Percentiles rank a stretch among this genome's conserved stretches.
Conservation (phyloP, 2,888 invertebrate genomes). For the Parnassius smintheus region DNA sequence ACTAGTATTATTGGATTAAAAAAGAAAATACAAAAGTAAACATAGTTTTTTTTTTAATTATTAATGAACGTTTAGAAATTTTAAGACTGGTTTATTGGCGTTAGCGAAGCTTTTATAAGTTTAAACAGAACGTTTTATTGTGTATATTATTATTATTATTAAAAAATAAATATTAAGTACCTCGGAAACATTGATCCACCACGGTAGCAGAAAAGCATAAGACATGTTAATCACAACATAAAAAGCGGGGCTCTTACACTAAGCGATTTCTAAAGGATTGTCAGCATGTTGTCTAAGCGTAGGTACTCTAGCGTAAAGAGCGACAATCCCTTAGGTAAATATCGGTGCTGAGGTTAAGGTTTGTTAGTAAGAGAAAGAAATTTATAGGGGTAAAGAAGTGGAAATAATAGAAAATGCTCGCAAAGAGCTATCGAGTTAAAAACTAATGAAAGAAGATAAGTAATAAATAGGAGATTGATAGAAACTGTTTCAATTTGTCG, state of each 20-base stretch:
- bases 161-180: constrained; percentile 62
- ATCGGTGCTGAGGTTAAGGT: constrained; percentile 47
- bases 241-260: constrained; percentile 58
- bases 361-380: constrained; percentile 45
- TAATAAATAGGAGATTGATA: constrained; percentile 3
- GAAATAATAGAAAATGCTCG: constrained; percentile 18
- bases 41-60: not conserved
- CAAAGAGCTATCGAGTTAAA: constrained; percentile 1
- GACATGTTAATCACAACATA: constrained; percentile 75
- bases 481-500: constrained; percentile 5
- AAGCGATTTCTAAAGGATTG: constrained; percentile 48
- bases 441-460: constrained; percentile 3
- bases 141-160: constrained; percentile 44
- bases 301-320: constrained; percentile 9
- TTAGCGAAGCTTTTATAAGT: constrained; percentile 61
- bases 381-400: constrained; percentile 13
- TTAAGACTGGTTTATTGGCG: constrained; percentile 49
- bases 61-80: constrained; percentile 19
- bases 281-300: constrained; percentile 33
- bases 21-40: not conserved
- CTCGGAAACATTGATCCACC: constrained; percentile 74
- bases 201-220: constrained; percentile 75
- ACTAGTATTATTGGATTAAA: not conserved
- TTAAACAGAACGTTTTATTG: constrained; percentile 32
- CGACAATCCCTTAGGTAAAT: constrained; percentile 55